Conservation (phyloP, 2,888 invertebrate genomes). For the Aethes cnicana region DNA sequence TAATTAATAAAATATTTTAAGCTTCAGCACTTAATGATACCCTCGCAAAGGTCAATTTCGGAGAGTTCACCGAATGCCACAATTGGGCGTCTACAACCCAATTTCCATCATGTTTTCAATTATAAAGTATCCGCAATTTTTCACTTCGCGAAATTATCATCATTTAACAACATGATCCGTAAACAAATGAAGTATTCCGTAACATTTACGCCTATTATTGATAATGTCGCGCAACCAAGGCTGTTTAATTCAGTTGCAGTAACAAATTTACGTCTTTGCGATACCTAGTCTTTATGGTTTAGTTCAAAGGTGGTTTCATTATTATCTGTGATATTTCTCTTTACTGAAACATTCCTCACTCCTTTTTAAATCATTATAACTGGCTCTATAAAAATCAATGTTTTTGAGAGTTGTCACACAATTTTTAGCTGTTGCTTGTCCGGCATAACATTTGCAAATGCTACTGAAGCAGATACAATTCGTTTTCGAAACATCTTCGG, state of each 20-base stretch:
- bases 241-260: neutral
- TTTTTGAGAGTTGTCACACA: no score
- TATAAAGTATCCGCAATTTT: slow-evolving; percentile 36
- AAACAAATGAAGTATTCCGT: slow-evolving; percentile 20
- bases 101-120: slow-evolving; percentile 45
- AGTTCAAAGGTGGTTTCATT: slow-evolving; percentile 17
- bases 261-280: slow-evolving; percentile 16
- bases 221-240: slow-evolving; percentile 1
- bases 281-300: slow-evolving; percentile 12
- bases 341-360: no score
- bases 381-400: neutral
- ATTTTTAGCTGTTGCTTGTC: no score
- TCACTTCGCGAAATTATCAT: slow-evolving; percentile 31
- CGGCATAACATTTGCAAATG: no score
- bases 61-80: slow-evolving; percentile 57
- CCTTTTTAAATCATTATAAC: no score
- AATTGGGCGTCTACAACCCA: slow-evolving; percentile 43
- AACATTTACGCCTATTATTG: slow-evolving; percentile 17
- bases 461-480: no score
- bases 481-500: no score
- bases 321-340: no score
- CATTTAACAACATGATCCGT: slow-evolving; percentile 32
- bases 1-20: slow-evolving; percentile 18
- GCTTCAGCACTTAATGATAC: slow-evolving; percentile 12
- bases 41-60: slow-evolving; percentile 44